Percentiles rank a stretch among this genome's conserved stretches.
Conservation (phyloP, 2,113 vertebrate genomes). For the Microtus richardsoni region DNA sequence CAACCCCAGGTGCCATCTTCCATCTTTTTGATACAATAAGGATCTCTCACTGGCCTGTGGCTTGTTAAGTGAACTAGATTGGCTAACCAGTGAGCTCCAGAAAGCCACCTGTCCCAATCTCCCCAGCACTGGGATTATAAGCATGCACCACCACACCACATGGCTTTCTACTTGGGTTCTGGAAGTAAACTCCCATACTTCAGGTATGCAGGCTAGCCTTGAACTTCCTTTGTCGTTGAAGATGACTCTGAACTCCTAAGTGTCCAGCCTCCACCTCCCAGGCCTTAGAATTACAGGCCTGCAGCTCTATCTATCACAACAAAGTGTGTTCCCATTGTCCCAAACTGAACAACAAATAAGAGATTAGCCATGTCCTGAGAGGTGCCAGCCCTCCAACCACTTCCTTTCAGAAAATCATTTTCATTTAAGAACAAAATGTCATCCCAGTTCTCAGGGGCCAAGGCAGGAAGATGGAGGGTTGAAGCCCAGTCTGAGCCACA, state of each 20-base stretch:
- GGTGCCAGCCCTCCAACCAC: not conserved
- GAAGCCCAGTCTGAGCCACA: not conserved
- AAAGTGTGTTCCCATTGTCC: not conserved
- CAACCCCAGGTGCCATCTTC: not conserved
- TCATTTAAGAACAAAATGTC: not conserved
- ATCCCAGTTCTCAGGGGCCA: not conserved
- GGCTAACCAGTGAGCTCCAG: not conserved
- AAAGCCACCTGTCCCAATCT: not conserved
- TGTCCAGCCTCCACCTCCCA: too few species aligned
- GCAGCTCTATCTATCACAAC: too few species aligned
- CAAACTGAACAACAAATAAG: not conserved
- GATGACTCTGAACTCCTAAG: too few species aligned
- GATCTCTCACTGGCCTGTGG: not conserved
- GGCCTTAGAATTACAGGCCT: not conserved
- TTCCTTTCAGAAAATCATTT: not conserved
- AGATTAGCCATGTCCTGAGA: accelerated
- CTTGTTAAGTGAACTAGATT: not conserved
- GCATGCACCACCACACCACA: not conserved
- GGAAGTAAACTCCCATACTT: not conserved
- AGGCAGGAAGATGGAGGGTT: not conserved
- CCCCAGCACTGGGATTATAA: not conserved
- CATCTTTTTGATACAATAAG: not conserved
- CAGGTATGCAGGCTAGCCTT: too few species aligned
- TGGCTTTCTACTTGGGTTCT: not conserved
- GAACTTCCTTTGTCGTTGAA: too few species aligned